Evolutionary conservation across 2,888 invertebrate species (phyloP).

Genomic region (Oscheius myriophilus): DNA sequence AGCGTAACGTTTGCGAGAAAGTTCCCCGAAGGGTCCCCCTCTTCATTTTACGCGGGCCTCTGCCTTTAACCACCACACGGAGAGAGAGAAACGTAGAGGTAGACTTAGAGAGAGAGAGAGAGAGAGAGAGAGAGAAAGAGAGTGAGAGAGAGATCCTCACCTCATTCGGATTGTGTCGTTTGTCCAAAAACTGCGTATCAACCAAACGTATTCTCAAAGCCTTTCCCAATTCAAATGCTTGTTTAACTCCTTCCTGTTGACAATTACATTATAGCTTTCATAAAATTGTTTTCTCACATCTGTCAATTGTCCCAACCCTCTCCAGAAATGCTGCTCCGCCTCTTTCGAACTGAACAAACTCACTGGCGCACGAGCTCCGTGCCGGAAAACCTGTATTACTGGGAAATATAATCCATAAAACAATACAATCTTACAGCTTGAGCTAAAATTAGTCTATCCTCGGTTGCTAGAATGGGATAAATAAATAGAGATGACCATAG

Average conservation of each 20-base stretch:
- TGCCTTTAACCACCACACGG: too few relatives aligned
- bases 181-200: conserved; percentile 12
- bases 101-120: too few relatives aligned
- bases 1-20: too few relatives aligned
- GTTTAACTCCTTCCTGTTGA: conserved; percentile 14
- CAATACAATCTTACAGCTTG: conserved; percentile 8
- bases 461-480: not conserved
- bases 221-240: conserved; percentile 14
- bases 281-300: conserved; percentile 27
- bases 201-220: conserved; percentile 13
- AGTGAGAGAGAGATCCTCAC: too few relatives aligned
- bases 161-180: conserved; percentile 10
- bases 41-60: too few relatives aligned
- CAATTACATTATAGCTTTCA: not conserved
- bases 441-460: conserved; percentile 1
- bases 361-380: conserved; percentile 48
- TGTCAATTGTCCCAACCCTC: conserved; percentile 48
- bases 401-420: not conserved
- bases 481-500: not conserved
- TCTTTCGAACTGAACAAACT: conserved; percentile 38
- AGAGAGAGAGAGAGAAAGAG: too few relatives aligned
- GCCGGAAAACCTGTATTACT: conserved; percentile 41
- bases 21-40: too few relatives aligned
- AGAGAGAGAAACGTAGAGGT: too few relatives aligned
- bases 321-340: conserved; percentile 37